Evolutionary conservation across 2,113 vertebrate genomes (phyloP).

Genomic region (Gracilinanus agilis): DNA sequence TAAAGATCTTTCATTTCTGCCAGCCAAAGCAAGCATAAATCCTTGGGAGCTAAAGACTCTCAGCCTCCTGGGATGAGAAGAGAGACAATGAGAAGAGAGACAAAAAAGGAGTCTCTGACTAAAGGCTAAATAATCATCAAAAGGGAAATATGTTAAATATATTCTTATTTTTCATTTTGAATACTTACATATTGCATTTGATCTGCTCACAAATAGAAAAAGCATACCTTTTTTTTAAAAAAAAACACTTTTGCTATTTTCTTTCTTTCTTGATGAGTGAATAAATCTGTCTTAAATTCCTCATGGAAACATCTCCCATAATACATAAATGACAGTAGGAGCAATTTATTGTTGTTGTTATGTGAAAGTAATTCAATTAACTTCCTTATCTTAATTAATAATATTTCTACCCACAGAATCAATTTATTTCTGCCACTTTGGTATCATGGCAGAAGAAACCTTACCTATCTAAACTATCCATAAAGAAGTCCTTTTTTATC

Average conservation of each 20-base stretch:
- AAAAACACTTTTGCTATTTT: constrained; percentile 40
- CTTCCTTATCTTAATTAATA: constrained; percentile 64
- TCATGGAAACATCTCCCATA: constrained; percentile 12
- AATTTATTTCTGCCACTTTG: constrained; percentile 48
- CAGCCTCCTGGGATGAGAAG: constrained; percentile 23
- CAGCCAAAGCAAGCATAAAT: constrained; percentile 39
- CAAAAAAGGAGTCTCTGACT: constrained; percentile 61
- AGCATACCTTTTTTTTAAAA: constrained; percentile 12
- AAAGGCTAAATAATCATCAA: constrained; percentile 41
- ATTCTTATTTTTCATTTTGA: constrained; percentile 39
- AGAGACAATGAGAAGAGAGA: constrained; percentile 40
- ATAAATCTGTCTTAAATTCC: constrained; percentile 49
- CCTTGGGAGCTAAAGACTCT: constrained; percentile 55
- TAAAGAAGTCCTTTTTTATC: constrained; percentile 39
- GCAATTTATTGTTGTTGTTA: not conserved
- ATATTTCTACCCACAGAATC: constrained; percentile 69
- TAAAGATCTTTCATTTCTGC: constrained; percentile 58
- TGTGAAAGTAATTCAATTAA: constrained; percentile 66
- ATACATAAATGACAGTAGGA: constrained; percentile 27
- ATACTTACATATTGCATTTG: constrained; percentile 52
- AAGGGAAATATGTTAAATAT: constrained; percentile 57
- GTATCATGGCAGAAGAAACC: constrained; percentile 66
- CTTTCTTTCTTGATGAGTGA: constrained; percentile 53
- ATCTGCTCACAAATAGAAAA: constrained; percentile 49
- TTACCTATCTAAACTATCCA: constrained; percentile 29